Conservation (phyloP, 2,113 vertebrate genomes). For the Cygnus buccinator region DNA sequence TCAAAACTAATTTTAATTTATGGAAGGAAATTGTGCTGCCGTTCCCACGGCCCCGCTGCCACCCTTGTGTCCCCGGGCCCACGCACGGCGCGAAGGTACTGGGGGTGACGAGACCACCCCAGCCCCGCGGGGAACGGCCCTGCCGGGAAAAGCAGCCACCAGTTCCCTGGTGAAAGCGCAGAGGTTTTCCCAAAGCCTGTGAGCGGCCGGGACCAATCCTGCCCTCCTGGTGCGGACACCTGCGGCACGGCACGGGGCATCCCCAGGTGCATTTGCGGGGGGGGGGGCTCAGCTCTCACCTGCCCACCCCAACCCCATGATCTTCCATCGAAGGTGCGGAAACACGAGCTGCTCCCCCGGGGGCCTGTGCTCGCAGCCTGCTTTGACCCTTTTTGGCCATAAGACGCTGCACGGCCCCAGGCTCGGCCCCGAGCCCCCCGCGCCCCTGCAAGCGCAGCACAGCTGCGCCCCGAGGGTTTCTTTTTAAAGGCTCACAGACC, state of each 20-base stretch:
- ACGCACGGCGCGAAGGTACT: slow-evolving; percentile 66
- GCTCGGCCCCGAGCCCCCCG: fast-evolving
- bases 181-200: not conserved
- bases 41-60: slow-evolving; percentile 86
- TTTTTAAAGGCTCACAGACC: not conserved
- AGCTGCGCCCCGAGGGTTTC: fast-evolving
- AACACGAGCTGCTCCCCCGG: not conserved
- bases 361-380: not conserved
- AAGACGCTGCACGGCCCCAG: not conserved
- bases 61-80: slow-evolving; percentile 57
- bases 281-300: not conserved
- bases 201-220: fast-evolving
- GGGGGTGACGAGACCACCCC: not conserved
- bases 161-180: not conserved
- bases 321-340: not conserved
- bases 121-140: too few relatives aligned
- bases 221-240: fast-evolving
- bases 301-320: fast-evolving
- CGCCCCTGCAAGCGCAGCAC: fast-evolving
- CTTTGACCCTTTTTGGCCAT: not conserved
- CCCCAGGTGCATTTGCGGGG: not conserved
- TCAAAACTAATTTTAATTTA: slow-evolving; percentile 77
- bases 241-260: fast-evolving
- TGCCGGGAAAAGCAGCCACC: not conserved
- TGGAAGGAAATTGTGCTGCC: slow-evolving; percentile 80